Evolutionary conservation across 2,888 invertebrate genomes (phyloP).

Genomic region (Torymus tubicola): DNA sequence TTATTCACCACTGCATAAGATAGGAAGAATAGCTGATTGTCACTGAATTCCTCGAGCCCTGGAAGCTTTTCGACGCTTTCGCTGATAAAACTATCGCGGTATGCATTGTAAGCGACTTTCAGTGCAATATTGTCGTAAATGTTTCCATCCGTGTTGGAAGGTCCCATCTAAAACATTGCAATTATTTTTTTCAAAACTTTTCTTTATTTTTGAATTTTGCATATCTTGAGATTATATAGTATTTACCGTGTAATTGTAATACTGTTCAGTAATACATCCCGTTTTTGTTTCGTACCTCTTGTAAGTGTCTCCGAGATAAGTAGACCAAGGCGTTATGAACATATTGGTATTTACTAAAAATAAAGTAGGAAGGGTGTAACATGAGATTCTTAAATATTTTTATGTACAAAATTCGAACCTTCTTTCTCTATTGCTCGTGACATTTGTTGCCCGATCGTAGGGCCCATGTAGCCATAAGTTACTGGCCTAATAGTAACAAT

Average conservation of each 20-base stretch:
- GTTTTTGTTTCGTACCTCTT: conserved; percentile 30
- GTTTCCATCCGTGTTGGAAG: conserved; percentile 15
- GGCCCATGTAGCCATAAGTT: conserved; percentile 42
- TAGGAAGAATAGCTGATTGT: conserved; percentile 86
- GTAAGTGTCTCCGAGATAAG: conserved; percentile 18
- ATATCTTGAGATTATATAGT: too few species aligned
- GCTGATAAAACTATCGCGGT: conserved; percentile 1
- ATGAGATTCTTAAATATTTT: not conserved
- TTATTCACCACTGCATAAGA: conserved; percentile 72
- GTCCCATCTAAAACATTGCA: conserved; percentile 32
- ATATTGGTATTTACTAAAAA: conserved; percentile 31
- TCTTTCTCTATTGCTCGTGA: conserved; percentile 34
- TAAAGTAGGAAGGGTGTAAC: not conserved
- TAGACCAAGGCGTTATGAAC: conserved; percentile 35
- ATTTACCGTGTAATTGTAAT: conserved; percentile 40
- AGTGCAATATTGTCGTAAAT: conserved; percentile 35
- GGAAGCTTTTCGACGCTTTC: conserved; percentile 76
- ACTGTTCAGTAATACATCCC: conserved; percentile 23
- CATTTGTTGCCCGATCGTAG: conserved; percentile 29
- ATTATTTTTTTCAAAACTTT: too few species aligned
- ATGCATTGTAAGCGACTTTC: conserved; percentile 36
- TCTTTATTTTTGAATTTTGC: too few species aligned
- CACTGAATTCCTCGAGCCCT: conserved; percentile 80
- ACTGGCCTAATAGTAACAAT: conserved; percentile 18
- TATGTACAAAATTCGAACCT: conserved; percentile 6